Base-by-base conservation (phyloP, 2,888 invertebrate species). In the Microctonus hyperodae region DNA sequence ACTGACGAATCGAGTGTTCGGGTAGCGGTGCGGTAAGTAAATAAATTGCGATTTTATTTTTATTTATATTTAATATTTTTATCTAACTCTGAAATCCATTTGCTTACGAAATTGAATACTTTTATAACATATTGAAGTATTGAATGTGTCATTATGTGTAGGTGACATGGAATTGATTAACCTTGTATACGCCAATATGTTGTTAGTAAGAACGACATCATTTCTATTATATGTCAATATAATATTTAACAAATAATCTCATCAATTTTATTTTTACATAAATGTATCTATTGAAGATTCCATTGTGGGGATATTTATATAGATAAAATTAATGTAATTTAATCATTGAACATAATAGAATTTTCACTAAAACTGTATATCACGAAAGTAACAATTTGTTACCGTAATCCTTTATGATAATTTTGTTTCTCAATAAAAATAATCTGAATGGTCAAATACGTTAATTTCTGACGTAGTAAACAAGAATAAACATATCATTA, bases 1-100 rank as follows among this genome's bases (percentile, higher is more conserved):
- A 80, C 81, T 74, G 83, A 84, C 74, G 83, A 84, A 72, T 82
- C 82, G 55, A 83, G 83, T 69, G 83, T 84, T 72, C 81, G 83
- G 70, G 83, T 84, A 65, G 83, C 83, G 68, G 83, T 84, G 69
- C 80, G 83, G 83, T 83, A 69, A 79, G 83, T 79, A 56, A 20
- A 55, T 55, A 37, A 59, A 44, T 64, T 57, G 6, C 28, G n/a
- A 44, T 56, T 11, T 20, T 25, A 25, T 55, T 55, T 23, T 31
- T 51, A 20, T 23, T 28, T n/a, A 10, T 31, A 23, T 25, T 56
- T 23, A 37, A 63, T 51, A 22, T 53, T 31, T 56, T 1, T 28
- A 37, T 35, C 16, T 35, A 20, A 11, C 10, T 3, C 16, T 57
- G 23, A 25, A 10, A 22, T 6, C n/a, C 9, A 7, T 44, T 59